These are phyloP conservation scores for Varecia variegata DNA, from an alignment of 2,797 vertebrate species.

Conservation along the genomic window DNA sequence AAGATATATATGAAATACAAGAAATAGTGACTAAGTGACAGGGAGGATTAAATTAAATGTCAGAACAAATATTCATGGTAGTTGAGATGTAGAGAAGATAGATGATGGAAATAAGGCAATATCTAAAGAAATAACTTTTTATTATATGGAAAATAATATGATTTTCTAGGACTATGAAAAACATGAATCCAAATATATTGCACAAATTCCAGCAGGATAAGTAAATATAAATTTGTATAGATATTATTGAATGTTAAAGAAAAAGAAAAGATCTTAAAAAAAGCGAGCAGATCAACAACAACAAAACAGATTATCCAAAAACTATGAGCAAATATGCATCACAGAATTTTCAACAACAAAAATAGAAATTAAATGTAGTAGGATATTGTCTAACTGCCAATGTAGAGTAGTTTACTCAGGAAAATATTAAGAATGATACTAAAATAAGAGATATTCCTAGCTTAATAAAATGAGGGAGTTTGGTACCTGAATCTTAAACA, in stretches of 20 bases:
- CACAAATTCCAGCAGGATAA: neutral
- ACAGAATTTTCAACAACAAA: neutral
- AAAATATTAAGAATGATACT: neutral
- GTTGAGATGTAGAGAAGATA: neutral
- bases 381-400: neutral
- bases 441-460: neutral
- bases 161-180: neutral
- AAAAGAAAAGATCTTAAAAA: neutral
- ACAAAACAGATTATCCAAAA: neutral
- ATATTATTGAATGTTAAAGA: neutral
- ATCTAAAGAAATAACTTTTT: neutral
- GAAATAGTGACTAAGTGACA: neutral
- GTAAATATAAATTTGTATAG: neutral
- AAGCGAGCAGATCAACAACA: neutral
- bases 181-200: neutral
- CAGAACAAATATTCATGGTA: neutral
- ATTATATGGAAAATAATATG: too few relatives aligned
- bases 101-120: neutral
- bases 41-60: neutral
- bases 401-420: neutral
- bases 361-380: neutral
- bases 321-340: neutral
- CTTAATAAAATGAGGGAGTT: neutral
- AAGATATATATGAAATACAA: neutral
- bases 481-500: neutral